Evolutionary conservation across 2,797 vertebrate species (phyloP).

Genomic region (Acrossocheilus fasciatus): DNA sequence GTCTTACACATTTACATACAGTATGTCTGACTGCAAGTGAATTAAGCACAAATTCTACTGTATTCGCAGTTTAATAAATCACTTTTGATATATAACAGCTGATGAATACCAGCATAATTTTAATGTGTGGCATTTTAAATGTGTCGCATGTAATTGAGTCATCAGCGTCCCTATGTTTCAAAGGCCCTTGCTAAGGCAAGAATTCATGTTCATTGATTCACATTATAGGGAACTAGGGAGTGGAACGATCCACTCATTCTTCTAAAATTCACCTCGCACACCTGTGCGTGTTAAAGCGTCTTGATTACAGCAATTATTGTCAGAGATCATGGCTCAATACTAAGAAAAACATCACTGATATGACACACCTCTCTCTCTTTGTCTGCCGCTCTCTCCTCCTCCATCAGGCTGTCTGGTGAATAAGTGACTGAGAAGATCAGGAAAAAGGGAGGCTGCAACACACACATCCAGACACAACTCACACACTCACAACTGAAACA

Average conservation of each 20-base stretch:
- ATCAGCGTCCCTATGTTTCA: neutral
- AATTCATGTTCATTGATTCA: neutral
- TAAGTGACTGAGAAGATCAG: conserved; percentile 10
- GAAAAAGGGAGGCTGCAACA: neutral
- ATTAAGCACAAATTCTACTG: neutral
- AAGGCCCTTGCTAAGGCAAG: neutral
- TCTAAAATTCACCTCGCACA: conserved; percentile 13
- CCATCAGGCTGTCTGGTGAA: conserved; percentile 17
- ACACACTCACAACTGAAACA: conserved; percentile 21
- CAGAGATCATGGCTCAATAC: conserved; percentile 12
- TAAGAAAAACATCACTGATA: conserved; percentile 22
- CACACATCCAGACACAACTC: conserved; percentile 15
- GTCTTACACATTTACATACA: neutral
- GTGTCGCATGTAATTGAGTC: neutral
- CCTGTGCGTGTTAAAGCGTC: neutral
- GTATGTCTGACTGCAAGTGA: neutral
- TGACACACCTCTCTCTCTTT: neutral
- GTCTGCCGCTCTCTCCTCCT: neutral
- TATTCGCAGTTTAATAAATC: neutral
- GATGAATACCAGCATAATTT: neutral
- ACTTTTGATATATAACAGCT: neutral
- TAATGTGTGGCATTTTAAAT: neutral
- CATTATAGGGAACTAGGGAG: neutral
- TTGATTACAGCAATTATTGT: conserved; percentile 30
- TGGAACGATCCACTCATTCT: neutral